phyloP scores from a whole-genome alignment of 1,140 invertebrate genomes.

The Drosophila ohnishii region DNA sequence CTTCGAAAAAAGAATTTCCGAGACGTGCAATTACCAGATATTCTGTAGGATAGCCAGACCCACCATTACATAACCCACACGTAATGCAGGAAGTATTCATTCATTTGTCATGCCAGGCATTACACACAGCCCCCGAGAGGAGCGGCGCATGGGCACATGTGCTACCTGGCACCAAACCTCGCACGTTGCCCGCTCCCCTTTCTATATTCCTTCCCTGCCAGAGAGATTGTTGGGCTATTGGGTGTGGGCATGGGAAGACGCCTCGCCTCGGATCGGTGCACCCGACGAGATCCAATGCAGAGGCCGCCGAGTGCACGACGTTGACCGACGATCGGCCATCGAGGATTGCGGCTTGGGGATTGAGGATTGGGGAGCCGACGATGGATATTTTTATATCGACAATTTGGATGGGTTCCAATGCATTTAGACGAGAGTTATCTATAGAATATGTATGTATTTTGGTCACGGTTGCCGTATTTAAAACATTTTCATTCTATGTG shows the following conservation, averaged over 20 bases:
- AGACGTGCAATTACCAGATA: slow-evolving; percentile 16
- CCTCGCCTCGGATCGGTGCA: slow-evolving; percentile 26
- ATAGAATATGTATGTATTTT: slow-evolving; percentile 78
- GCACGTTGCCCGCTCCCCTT: not conserved
- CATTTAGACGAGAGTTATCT: slow-evolving; percentile 80
- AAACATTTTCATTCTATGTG: slow-evolving; percentile 67
- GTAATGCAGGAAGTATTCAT: slow-evolving; percentile 79
- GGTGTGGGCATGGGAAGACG: slow-evolving; percentile 33
- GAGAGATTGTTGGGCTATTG: slow-evolving; percentile 29
- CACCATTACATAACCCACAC: slow-evolving; percentile 59
- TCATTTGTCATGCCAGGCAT: slow-evolving; percentile 69
- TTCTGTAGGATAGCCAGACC: slow-evolving; percentile 30
- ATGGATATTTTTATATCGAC: slow-evolving; percentile 81
- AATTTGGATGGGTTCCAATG: slow-evolving; percentile 82
- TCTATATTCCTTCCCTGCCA: not conserved
- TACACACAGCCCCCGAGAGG: slow-evolving; percentile 37
- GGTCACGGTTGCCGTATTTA: slow-evolving; percentile 76
- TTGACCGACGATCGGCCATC: slow-evolving; percentile 48
- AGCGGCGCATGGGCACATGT: slow-evolving; percentile 31
- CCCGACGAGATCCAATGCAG: slow-evolving; percentile 28
- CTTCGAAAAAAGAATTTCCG: not conserved
- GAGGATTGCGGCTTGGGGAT: slow-evolving; percentile 27
- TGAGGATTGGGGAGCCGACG: slow-evolving; percentile 47
- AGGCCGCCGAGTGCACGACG: slow-evolving; percentile 42
- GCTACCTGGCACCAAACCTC: slow-evolving; percentile 50